Percentiles rank a stretch among this genome's conserved stretches.
phyloP scores from a whole-genome alignment of 2,113 vertebrate species.

The zebrafish (Danio rerio) region DNA sequence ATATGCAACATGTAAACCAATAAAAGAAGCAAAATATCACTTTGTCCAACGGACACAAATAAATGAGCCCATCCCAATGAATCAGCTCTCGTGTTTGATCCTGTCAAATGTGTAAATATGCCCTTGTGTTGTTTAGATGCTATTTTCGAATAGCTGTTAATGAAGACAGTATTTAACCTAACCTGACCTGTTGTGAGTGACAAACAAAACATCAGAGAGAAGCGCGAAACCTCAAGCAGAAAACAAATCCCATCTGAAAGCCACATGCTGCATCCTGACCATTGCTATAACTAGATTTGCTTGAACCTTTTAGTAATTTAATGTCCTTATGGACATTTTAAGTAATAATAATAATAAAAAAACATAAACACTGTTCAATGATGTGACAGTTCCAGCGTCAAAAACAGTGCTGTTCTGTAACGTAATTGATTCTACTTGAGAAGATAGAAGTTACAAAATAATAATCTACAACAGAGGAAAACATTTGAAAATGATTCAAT shows the following conservation, averaged over 20 bases:
- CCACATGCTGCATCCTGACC: neutral
- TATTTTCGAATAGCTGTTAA: conserved; percentile 1
- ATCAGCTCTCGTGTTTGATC: neutral
- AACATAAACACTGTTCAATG: neutral
- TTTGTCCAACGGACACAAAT: conserved; percentile 26
- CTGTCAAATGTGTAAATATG: neutral
- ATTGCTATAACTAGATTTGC: neutral
- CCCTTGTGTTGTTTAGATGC: neutral
- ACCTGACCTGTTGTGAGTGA: neutral
- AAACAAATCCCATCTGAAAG: conserved; percentile 1
- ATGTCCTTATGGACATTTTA: neutral
- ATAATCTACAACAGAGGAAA: neutral
- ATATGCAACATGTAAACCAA: neutral
- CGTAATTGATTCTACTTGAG: neutral
- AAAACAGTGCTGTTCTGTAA: neutral
- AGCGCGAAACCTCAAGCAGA: neutral
- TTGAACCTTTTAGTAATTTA: neutral
- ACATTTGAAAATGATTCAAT: neutral
- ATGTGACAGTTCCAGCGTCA: neutral
- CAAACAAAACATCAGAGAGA: neutral
- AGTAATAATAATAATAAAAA: no score
- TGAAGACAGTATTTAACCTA: neutral
- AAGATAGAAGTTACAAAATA: neutral
- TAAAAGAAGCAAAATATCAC: neutral
- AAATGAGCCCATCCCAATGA: conserved; percentile 5